A percentile compares a stretch with the other conserved stretches of the same genome.
Evolutionary conservation across 2,113 vertebrate species (phyloP).

Genomic region (Acanthochromis polyacanthus): DNA sequence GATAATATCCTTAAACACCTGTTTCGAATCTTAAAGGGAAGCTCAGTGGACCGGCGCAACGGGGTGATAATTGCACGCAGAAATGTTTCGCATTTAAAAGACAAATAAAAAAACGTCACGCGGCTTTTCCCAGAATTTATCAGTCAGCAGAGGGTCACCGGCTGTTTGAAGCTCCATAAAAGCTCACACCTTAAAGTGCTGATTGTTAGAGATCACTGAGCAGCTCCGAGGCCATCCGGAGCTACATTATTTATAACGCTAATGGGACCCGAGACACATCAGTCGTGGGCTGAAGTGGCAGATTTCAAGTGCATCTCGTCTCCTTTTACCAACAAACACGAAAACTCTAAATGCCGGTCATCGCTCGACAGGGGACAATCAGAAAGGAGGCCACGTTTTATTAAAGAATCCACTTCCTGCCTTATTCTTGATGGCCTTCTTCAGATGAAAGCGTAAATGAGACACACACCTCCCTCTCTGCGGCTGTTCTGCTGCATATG

Average conservation of each 20-base stretch:
- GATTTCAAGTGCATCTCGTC: conserved; percentile 50
- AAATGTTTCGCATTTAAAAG: conserved; percentile 38
- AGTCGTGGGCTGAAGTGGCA: conserved; percentile 53
- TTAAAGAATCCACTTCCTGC: conserved; percentile 44
- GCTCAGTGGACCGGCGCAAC: conserved; percentile 12
- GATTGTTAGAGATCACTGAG: conserved; percentile 58
- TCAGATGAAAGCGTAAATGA: conserved; percentile 27
- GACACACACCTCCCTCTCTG: conserved; percentile 2
- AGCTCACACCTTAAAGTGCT: conserved; percentile 67
- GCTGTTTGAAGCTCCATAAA: conserved; percentile 33
- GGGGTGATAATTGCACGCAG: conserved; percentile 34
- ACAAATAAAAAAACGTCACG: conserved; percentile 39
- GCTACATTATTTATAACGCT: conserved; percentile 83
- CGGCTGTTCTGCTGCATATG: conserved; percentile 56
- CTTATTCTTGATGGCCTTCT: conserved; percentile 39
- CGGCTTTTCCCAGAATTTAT: conserved; percentile 23
- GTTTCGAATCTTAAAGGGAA: conserved; percentile 50
- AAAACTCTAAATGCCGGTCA: conserved; percentile 18
- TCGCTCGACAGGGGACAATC: conserved; percentile 41
- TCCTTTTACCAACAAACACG: conserved; percentile 24
- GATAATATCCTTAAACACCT: conserved; percentile 53
- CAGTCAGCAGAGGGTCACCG: conserved; percentile 28
- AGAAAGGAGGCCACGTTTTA: conserved; percentile 56
- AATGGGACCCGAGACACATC: conserved; percentile 67
- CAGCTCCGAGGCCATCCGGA: conserved; percentile 56